Evolutionary conservation across 2,888 invertebrate species (phyloP).

Genomic region (Heterodera filipjevi): DNA sequence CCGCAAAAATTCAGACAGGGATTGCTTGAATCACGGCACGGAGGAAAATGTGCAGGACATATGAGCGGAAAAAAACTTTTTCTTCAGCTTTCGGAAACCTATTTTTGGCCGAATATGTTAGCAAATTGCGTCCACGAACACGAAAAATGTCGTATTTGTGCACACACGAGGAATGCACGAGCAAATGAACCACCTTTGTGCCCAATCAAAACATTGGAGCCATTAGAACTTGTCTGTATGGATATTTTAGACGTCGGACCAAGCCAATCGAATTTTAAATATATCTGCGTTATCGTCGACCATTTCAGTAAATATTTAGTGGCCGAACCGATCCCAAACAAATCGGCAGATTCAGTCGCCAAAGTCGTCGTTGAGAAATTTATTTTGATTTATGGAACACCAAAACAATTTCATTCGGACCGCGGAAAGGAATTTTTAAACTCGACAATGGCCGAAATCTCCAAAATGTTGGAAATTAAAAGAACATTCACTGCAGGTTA

Average conservation of each 20-base stretch:
- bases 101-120: constrained; percentile 25
- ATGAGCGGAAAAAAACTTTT: constrained; percentile 24
- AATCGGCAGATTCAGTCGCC: constrained; percentile 22
- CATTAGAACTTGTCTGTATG: constrained; percentile 31
- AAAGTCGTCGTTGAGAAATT: neutral
- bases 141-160: constrained; percentile 20
- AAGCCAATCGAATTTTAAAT: constrained; percentile 28
- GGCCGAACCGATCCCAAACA: constrained; percentile 28
- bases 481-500: constrained; percentile 24
- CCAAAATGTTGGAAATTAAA: neutral
- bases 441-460: constrained; percentile 35
- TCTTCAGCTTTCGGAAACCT: constrained; percentile 3
- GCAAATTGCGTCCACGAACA: constrained; percentile 9
- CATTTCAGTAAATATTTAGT: constrained; percentile 25
- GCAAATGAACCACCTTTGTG: constrained; percentile 17
- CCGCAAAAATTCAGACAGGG: constrained; percentile 24
- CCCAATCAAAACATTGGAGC: constrained; percentile 1
- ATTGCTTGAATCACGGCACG: constrained; percentile 17
- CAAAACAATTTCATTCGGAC: neutral
- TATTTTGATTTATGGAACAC: neutral
- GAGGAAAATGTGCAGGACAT: constrained; percentile 22
- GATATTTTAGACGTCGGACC: constrained; percentile 37
- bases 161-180: constrained; percentile 3
- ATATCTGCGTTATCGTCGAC: constrained; percentile 27
- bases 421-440: constrained; percentile 28